phyloP scores from a whole-genome alignment of 1,140 invertebrate genomes.

The Pygmarrhopalites habei region DNA sequence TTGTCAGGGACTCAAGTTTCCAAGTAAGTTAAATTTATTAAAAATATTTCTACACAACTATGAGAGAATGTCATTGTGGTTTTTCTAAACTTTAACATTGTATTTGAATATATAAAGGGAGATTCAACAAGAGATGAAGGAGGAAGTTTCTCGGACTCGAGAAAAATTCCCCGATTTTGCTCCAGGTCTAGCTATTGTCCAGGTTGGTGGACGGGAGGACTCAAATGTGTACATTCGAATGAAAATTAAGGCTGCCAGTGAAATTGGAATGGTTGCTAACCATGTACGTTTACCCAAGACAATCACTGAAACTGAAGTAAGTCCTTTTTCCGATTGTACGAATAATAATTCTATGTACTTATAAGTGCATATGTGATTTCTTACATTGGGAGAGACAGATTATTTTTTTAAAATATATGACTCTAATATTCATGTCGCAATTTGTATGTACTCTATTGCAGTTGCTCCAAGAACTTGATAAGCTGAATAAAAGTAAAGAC shows the following conservation, averaged over 20 bases:
- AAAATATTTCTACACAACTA: slow-evolving; percentile 7
- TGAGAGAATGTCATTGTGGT: neutral
- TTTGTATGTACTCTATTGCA: slow-evolving; percentile 42
- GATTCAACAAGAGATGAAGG: slow-evolving; percentile 60
- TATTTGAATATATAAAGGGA: slow-evolving; percentile 51
- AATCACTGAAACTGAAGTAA: slow-evolving; percentile 76
- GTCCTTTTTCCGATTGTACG: slow-evolving; percentile 7
- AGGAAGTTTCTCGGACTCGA: slow-evolving; percentile 58
- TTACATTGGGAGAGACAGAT: neutral
- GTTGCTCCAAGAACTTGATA: slow-evolving; percentile 62
- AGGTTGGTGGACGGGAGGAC: slow-evolving; percentile 89
- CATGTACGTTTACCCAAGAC: slow-evolving; percentile 74
- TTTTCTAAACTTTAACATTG: neutral
- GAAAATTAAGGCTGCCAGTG: slow-evolving; percentile 86
- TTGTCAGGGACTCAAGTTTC: slow-evolving; percentile 58
- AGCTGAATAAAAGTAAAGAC: too few species aligned
- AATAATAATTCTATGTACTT: too few species aligned
- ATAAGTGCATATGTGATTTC: neutral
- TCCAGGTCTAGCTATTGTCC: slow-evolving; percentile 73
- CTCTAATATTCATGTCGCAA: too few species aligned
- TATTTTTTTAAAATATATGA: neutral
- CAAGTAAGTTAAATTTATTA: slow-evolving; percentile 46
- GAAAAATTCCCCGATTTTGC: slow-evolving; percentile 55
- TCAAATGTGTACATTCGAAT: slow-evolving; percentile 99
- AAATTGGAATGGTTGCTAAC: slow-evolving; percentile 79